Conservation (phyloP, 2,888 invertebrate species). For the Andrena hattorfiana region DNA sequence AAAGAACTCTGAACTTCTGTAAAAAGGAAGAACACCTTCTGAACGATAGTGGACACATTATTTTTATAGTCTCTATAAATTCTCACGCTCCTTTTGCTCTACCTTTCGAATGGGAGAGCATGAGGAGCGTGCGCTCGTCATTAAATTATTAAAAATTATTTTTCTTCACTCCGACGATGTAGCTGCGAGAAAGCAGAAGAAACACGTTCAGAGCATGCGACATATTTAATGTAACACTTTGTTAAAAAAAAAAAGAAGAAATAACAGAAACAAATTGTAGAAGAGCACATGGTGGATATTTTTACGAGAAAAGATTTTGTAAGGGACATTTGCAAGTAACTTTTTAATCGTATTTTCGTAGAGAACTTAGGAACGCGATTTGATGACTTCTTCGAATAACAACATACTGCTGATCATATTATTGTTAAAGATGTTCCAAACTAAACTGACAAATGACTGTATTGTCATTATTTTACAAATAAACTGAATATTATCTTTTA, state of each 20-base stretch:
- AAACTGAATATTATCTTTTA: not conserved
- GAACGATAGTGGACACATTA: slow-evolving; percentile 63
- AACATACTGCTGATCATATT: not conserved
- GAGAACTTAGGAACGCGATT: too few species aligned
- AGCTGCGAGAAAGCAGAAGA: not conserved
- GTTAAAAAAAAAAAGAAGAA: not conserved
- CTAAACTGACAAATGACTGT: not conserved
- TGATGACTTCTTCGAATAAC: too few species aligned
- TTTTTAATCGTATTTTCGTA: not conserved
- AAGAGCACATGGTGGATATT: not conserved
- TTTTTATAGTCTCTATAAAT: slow-evolving; percentile 71
- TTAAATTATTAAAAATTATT: slow-evolving; percentile 50
- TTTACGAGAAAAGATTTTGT: slow-evolving; percentile 5
- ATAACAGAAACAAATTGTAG: not conserved
- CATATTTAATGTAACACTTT: slow-evolving; percentile 36
- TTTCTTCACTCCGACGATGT: slow-evolving; percentile 31
- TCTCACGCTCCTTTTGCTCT: slow-evolving; percentile 50
- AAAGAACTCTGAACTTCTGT: slow-evolving; percentile 59
- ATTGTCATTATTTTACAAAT: not conserved
- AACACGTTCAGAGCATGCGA: slow-evolving; percentile 20
- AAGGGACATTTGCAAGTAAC: slow-evolving; percentile 20
- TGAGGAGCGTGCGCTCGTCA: slow-evolving; percentile 22
- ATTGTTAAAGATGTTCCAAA: not conserved
- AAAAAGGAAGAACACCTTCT: slow-evolving; percentile 48
- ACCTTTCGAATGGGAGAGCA: slow-evolving; percentile 4